phyloP scores from a whole-genome alignment of 2,888 invertebrate species.

The Nomada hirtipes region DNA sequence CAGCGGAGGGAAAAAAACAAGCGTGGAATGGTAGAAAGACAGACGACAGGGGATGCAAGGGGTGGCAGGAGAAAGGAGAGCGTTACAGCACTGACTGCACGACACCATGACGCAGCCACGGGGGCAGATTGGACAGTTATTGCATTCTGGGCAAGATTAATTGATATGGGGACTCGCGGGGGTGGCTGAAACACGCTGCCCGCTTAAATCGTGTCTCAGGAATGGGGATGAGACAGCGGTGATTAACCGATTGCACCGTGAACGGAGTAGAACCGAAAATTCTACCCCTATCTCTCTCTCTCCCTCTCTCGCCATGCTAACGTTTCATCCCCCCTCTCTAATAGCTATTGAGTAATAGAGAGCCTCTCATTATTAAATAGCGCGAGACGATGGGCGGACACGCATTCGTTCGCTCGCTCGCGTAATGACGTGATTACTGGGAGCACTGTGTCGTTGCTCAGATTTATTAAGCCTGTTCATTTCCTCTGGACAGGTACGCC shows the following conservation, averaged over 20 bases:
- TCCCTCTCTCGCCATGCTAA: constrained; percentile 1
- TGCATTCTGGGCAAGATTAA: constrained; percentile 85
- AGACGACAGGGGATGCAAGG: constrained; percentile 8
- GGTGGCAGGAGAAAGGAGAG: constrained; percentile 44
- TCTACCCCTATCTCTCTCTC: constrained; percentile 55
- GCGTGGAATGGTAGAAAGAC: constrained; percentile 10
- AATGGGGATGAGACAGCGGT: constrained; percentile 77
- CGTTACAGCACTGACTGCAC: constrained; percentile 78
- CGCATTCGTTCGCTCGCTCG: constrained; percentile 38
- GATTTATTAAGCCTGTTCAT: constrained; percentile 56
- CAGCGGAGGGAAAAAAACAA: constrained; percentile 10
- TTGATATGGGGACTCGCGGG: constrained; percentile 79
- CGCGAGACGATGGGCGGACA: constrained; percentile 44
- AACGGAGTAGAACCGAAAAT: constrained; percentile 69
- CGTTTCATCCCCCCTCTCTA: constrained; percentile 58
- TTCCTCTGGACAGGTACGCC: constrained; percentile 38
- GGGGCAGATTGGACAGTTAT: constrained; percentile 84
- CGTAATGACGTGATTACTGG: constrained; percentile 54
- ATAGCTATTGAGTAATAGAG: constrained; percentile 82
- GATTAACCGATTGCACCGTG: constrained; percentile 82
- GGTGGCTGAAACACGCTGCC: constrained; percentile 59
- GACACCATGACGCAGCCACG: constrained; percentile 81
- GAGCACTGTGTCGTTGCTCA: constrained; percentile 43
- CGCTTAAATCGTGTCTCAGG: constrained; percentile 77
- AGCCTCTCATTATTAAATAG: constrained; percentile 80